Percentiles rank a stretch among this genome's conserved stretches.
Evolutionary conservation across 2,113 vertebrate species (phyloP).

Genomic region (Pan troglodytes): NHGRI_mPanTro3-v2.1_pri NC_072414.2:11313001-11313500

Average conservation of each 20-base stretch:
- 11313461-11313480: background rate
- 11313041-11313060: background rate
- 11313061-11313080: background rate
- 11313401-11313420: background rate
- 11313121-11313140: background rate
- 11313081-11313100: background rate
- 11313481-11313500: background rate
- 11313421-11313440: background rate
- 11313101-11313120: background rate
- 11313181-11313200: background rate
- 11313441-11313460: background rate
- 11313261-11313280: background rate
- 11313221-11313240: background rate
- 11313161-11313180: too few relatives aligned
- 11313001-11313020: background rate
- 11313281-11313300: background rate
- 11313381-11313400: background rate
- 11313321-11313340: fast-evolving
- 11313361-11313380: background rate
- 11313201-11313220: background rate
- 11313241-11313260: background rate
- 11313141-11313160: background rate
- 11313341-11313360: background rate
- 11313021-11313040: fast-evolving
- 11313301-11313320: background rate